Evolutionary conservation across 2,888 invertebrate species (phyloP).

Genomic region (Elmis aenea): DNA sequence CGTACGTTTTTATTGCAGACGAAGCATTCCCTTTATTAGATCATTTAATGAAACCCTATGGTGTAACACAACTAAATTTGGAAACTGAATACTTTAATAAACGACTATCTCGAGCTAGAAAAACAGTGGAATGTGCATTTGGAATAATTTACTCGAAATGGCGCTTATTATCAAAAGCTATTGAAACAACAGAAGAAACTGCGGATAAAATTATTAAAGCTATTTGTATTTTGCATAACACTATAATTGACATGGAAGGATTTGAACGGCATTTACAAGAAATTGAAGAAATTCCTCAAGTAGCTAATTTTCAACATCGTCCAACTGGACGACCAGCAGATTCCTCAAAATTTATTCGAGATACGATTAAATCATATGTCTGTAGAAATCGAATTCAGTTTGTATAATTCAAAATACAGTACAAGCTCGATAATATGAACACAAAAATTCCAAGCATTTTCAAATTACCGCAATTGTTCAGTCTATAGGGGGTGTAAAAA

Average conservation of each 20-base stretch:
- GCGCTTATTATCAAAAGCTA: constrained; percentile 4
- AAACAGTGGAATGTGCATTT: constrained; percentile 4
- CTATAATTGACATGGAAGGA: constrained; percentile 4
- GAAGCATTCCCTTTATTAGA: constrained; percentile 20
- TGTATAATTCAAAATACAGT: too few relatives aligned
- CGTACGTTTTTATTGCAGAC: constrained; percentile 24
- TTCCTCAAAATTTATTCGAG: constrained; percentile 9
- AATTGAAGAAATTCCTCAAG: constrained; percentile 2
- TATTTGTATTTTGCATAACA: constrained; percentile 10
- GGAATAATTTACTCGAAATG: constrained; percentile 9
- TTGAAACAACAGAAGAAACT: constrained; percentile 4
- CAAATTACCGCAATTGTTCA: too few relatives aligned
- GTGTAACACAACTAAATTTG: constrained; percentile 7
- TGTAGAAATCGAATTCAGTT: too few relatives aligned
- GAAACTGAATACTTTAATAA: constrained; percentile 19
- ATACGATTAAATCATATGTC: constrained; percentile 9
- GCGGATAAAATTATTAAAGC: constrained; percentile 6
- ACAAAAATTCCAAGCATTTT: too few relatives aligned
- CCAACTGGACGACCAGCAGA: constrained; percentile 7
- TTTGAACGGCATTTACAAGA: constrained; percentile 8
- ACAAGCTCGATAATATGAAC: too few relatives aligned
- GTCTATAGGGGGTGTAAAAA: too few relatives aligned
- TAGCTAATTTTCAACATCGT: background rate
- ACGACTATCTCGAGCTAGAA: constrained; percentile 18
- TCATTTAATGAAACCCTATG: constrained; percentile 23